Conservation (phyloP, 1,140 invertebrate species). For the Oryzaephilus surinamensis region DNA sequence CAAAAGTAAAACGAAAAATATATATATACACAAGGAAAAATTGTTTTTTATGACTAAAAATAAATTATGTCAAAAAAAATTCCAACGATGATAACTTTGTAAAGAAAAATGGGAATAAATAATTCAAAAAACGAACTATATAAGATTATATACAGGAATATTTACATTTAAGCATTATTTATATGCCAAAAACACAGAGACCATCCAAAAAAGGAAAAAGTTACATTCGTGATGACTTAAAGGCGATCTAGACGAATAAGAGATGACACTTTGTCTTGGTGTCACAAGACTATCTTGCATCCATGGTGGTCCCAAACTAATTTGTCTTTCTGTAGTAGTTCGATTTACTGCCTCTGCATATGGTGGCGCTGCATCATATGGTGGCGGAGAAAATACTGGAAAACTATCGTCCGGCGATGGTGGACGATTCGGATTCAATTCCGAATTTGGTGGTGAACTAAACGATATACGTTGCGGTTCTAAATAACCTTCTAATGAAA, state of each 20-base stretch:
- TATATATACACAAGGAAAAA: no score
- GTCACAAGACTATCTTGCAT: slow-evolving; percentile 38
- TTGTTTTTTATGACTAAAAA: no score
- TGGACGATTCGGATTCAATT: slow-evolving; percentile 51
- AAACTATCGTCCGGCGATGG: slow-evolving; percentile 67
- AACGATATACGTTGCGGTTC: slow-evolving; percentile 69
- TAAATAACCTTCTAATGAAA: slow-evolving; percentile 74
- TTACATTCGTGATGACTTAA: slow-evolving; percentile 78
- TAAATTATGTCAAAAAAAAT: no score
- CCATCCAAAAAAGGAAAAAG: no score
- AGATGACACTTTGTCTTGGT: slow-evolving; percentile 54
- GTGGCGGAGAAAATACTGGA: slow-evolving; percentile 73
- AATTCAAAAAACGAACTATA: background rate
- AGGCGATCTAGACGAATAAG: slow-evolving; percentile 56
- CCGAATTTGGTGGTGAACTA: slow-evolving; percentile 62
- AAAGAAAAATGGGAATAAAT: background rate
- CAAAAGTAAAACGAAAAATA: slow-evolving; percentile 29
- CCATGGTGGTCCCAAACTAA: slow-evolving; percentile 46
- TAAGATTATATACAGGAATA: background rate
- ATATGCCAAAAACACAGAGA: no score
- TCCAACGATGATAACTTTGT: slow-evolving; percentile 3
- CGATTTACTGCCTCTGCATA: slow-evolving; percentile 28
- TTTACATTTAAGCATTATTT: background rate
- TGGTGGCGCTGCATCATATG: slow-evolving; percentile 44
- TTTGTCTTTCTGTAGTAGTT: slow-evolving; percentile 36